A percentile compares a stretch with the other conserved stretches of the same genome.
Conservation (phyloP, 2,888 invertebrate genomes). For the Eucera pruinosa region DNA sequence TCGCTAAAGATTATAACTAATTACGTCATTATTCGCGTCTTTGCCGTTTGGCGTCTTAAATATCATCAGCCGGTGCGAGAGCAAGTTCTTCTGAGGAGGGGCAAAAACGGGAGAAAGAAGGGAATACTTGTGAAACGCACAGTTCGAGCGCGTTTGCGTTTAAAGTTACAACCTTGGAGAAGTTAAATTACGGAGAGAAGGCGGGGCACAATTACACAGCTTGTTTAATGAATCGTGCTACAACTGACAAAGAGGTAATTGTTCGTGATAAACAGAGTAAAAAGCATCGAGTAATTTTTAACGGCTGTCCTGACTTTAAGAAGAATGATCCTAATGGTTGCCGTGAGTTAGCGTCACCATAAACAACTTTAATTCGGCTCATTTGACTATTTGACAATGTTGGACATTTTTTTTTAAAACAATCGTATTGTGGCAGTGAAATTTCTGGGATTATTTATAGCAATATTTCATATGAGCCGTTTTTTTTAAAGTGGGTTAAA, state of each 20-base stretch:
- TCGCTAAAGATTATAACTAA: conserved; percentile 15
- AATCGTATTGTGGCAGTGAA: no score
- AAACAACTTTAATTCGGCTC: no score
- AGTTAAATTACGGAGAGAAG: conserved; percentile 9
- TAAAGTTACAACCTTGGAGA: conserved; percentile 9
- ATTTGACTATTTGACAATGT: no score
- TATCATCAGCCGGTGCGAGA: not conserved
- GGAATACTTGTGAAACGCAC: not conserved
- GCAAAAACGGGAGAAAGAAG: not conserved
- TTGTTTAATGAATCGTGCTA: conserved; percentile 11
- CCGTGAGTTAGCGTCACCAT: no score
- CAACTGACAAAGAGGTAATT: conserved; percentile 2
- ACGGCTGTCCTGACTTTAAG: not conserved
- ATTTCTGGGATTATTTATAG: no score
- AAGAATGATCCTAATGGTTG: not conserved
- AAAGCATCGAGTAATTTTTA: not conserved
- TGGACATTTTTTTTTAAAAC: no score
- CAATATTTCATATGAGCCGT: no score
- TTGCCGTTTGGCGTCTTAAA: conserved; percentile 14
- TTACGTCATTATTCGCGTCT: conserved; percentile 25
- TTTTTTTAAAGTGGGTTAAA: no score
- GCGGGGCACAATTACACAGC: not conserved
- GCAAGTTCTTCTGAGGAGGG: not conserved
- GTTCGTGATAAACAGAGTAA: not conserved
- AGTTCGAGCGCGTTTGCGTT: conserved; percentile 8